Base-by-base conservation (phyloP, 2,888 invertebrate species). In the Carterocephalus palaemon region DNA sequence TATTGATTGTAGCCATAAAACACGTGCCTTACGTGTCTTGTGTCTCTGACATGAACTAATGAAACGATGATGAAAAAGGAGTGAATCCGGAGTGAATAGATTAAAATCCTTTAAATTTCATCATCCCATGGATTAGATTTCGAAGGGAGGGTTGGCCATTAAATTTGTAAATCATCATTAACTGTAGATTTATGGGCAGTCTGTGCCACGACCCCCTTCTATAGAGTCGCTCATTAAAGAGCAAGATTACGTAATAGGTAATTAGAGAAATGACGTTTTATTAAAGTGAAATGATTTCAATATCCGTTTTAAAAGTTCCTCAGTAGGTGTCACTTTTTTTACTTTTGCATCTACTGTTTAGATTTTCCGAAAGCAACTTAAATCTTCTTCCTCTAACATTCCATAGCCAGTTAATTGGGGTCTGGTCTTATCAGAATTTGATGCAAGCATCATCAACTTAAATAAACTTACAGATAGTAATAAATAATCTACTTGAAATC, bases 71-170 rank as follows among this genome's bases (percentile, higher is more conserved):
- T 13, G n/a, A 28, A 15, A n/a, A n/a, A n/a, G n/a, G n/a, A n/a
- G 36, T 9, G 12, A 9, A 19, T 26, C 37, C 39, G 33, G 33
- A 34, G 38, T 34, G 32, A 49, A 48, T 45, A 51, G 49, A 52
- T 52, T 51, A 46, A 49, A 52, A 49, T 46, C 41, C 43, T 48
- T 48, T 33, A 53, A 51, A 53, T 49, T 49, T 51, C 46, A 53
- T 48, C 49, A 50, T 37, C 47, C 28, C 45, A 26, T 23, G 40
- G 38, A 49, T 47, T 49, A 47, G 47, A 34, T 39, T 37, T 36
- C 39, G 36, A 46, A 42, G 47, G 39, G 37, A 48, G 15, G 37
- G 31, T n/a, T 9, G 20, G 15, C 39, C 49, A 52, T 50, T 50
- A 48, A 50, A 52, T 48, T 48, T 48, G 42, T 48, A 42, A 49